A percentile compares a stretch with the other conserved stretches of the same genome.
Conservation (phyloP, 2,797 vertebrate species). For the Argya squamiceps region DNA sequence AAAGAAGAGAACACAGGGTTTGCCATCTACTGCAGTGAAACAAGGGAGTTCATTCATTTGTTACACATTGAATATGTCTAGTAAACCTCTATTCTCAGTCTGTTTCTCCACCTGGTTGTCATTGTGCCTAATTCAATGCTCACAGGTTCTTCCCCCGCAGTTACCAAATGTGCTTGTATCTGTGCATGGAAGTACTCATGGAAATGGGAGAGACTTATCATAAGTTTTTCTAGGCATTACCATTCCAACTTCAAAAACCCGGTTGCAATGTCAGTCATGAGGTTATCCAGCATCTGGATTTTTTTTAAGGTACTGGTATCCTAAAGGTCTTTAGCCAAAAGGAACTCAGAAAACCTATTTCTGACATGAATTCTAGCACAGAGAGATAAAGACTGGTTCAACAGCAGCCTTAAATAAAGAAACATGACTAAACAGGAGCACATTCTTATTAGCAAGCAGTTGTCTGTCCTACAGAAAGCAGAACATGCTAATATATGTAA, state of each 20-base stretch:
- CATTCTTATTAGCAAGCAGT: constrained; percentile 47
- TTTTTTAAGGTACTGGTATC: not conserved
- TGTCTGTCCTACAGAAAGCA: constrained; percentile 66
- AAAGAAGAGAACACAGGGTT: not conserved
- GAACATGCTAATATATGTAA: constrained; percentile 59
- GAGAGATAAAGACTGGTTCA: not conserved
- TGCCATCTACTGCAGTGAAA: not conserved
- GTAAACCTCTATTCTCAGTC: not conserved
- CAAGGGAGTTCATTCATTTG: fast-evolving
- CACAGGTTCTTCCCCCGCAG: not conserved
- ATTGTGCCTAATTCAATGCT: not conserved
- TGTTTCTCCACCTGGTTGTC: not conserved
- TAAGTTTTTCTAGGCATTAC: not conserved
- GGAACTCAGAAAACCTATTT: constrained; percentile 12
- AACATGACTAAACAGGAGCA: constrained; percentile 70
- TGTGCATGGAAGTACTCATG: not conserved
- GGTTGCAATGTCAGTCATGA: not conserved
- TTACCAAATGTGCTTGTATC: fast-evolving
- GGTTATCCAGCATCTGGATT: not conserved
- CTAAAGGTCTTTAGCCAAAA: not conserved
- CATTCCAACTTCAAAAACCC: not conserved
- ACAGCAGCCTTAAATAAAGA: constrained; percentile 9
- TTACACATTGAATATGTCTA: not conserved
- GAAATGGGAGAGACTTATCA: not conserved
- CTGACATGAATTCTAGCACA: not conserved